phyloP scores from a whole-genome alignment of 1,140 invertebrate species.

The Diuraphis noxia region DNA sequence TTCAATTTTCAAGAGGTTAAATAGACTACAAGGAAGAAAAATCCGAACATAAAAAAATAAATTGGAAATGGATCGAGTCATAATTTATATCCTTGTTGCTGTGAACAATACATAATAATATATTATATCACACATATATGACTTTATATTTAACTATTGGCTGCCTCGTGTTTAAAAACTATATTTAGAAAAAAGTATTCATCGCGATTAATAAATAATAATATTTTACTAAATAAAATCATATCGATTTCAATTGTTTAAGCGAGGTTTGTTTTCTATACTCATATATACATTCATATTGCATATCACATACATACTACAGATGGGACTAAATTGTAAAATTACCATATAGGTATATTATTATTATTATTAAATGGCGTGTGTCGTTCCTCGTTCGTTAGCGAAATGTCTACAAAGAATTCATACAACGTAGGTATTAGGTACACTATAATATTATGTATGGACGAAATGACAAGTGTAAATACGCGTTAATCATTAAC shows the following conservation, averaged over 20 bases:
- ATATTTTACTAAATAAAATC: no score
- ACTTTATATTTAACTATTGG: not conserved
- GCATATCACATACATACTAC: not conserved
- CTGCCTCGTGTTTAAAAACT: not conserved
- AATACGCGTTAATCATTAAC: constrained; percentile 4
- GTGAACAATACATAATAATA: not conserved
- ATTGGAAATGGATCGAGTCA: not conserved
- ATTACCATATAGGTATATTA: not conserved
- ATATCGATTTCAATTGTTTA: not conserved
- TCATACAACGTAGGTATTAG: not conserved
- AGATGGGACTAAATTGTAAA: not conserved
- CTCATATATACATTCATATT: no score
- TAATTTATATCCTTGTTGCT: not conserved
- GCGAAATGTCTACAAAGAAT: constrained; percentile 1
- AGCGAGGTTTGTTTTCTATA: not conserved
- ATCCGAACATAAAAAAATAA: no score
- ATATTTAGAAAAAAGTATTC: not conserved
- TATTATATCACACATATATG: no score
- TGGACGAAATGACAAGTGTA: not conserved
- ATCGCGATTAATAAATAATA: not conserved
- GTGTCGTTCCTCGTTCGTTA: not conserved
- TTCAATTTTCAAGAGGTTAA: no score
- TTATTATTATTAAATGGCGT: not conserved
- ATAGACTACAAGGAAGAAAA: no score
- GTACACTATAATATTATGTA: not conserved